Conservation (phyloP, 2,888 invertebrate species). For the Pelosia muscerda region DNA sequence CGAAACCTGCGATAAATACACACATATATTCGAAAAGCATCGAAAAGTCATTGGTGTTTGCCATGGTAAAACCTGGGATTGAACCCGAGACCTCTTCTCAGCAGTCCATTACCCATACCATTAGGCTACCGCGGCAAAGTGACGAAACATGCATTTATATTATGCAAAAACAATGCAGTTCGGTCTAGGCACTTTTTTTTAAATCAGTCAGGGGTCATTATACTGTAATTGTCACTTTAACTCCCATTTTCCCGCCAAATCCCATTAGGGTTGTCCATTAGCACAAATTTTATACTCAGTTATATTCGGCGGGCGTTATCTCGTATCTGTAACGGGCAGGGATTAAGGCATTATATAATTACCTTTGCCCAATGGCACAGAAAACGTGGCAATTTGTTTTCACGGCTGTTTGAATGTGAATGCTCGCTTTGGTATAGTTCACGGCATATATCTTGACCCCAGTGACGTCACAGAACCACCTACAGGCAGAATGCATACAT, state of each 20-base stretch:
- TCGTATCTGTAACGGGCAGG: constrained; percentile 26
- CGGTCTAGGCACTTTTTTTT: constrained; percentile 20
- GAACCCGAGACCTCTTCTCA: too few relatives aligned
- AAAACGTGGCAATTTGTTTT: constrained; percentile 28
- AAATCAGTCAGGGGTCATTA: constrained; percentile 10
- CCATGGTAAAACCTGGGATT: too few relatives aligned
- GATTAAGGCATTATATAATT: constrained; percentile 37
- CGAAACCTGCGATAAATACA: too few relatives aligned
- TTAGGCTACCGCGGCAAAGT: too few relatives aligned
- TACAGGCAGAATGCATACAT: too few relatives aligned
- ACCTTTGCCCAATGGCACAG: constrained; percentile 21
- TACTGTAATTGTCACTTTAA: constrained; percentile 10
- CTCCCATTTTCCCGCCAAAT: constrained; percentile 11
- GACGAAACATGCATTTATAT: too few relatives aligned
- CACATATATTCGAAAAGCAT: too few relatives aligned
- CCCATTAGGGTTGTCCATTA: constrained; percentile 36
- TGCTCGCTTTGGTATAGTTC: neutral
- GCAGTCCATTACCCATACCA: too few relatives aligned
- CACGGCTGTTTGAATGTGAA: constrained; percentile 5
- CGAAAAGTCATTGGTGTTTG: too few relatives aligned
- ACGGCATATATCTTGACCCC: too few relatives aligned
- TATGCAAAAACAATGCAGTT: neutral
- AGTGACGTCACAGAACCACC: too few relatives aligned
- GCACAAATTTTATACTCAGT: constrained; percentile 33
- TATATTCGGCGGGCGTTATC: constrained; percentile 38